Percentiles rank a stretch among this genome's conserved stretches.
Conservation (phyloP, 2,797 vertebrate species). For the Phataginus tricuspis region DNA sequence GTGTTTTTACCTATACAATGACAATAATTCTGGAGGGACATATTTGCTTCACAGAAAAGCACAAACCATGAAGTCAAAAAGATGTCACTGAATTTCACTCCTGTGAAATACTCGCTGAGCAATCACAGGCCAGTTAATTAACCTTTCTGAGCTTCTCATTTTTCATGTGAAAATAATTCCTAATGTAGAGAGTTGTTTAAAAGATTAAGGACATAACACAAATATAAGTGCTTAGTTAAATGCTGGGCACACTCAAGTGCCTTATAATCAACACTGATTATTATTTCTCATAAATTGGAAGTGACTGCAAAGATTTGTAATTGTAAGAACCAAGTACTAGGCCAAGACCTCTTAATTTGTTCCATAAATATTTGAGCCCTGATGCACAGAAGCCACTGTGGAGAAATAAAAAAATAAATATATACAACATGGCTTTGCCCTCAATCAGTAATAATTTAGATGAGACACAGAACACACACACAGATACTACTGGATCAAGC, state of each 20-base stretch:
- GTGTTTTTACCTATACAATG: not conserved
- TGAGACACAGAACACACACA: not conserved
- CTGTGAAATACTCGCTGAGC: not conserved
- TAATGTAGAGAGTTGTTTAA: not conserved
- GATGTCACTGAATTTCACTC: not conserved
- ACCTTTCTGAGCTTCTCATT: constrained; percentile 3
- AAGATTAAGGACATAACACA: not conserved
- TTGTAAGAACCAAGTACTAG: not conserved
- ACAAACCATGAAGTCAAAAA: not conserved
- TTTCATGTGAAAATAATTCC: constrained; percentile 6
- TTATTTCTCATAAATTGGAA: not conserved
- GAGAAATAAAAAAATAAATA: not conserved
- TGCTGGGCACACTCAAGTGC: not conserved
- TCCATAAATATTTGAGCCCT: constrained; percentile 20
- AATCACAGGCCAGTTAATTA: not conserved
- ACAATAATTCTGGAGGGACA: not conserved
- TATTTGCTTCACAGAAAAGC: not conserved
- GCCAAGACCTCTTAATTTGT: not conserved
- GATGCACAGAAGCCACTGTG: not conserved
- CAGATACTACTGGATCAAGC: not conserved
- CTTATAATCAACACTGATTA: not conserved
- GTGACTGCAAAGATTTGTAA: not conserved
- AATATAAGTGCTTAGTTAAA: not conserved
- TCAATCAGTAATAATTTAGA: not conserved
- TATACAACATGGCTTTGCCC: not conserved